Percentiles rank a stretch among this genome's conserved stretches.
Evolutionary conservation across 2,797 vertebrate species (phyloP).

Genomic region (Enteromius unitaeniatus): DNA sequence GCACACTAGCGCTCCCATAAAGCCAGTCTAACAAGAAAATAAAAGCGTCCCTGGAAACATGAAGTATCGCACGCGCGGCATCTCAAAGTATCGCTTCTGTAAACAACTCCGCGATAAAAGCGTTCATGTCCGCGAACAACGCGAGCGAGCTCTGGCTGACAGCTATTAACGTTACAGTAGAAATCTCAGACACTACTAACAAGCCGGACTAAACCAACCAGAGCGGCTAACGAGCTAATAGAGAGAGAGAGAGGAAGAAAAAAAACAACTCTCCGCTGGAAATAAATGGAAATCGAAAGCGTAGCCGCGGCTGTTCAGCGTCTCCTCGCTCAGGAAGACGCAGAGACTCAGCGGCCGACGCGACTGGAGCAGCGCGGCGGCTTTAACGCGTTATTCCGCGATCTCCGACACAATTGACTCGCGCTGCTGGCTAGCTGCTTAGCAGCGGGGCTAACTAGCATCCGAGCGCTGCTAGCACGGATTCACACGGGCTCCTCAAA

Average conservation of each 20-base stretch:
- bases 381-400: conserved; percentile 19
- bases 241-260: background rate
- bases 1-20: conserved; percentile 9
- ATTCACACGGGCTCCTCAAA: conserved; percentile 47
- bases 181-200: conserved; percentile 40
- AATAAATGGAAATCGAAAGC: conserved; percentile 32
- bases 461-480: conserved; percentile 57
- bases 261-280: conserved; percentile 14
- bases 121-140: background rate
- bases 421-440: conserved; percentile 39
- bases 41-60: conserved; percentile 46
- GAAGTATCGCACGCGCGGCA: conserved; percentile 58
- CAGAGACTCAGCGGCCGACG: no score
- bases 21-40: conserved; percentile 43
- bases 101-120: conserved; percentile 30
- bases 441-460: conserved; percentile 61
- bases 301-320: conserved; percentile 5
- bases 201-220: conserved; percentile 45
- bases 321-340: background rate
- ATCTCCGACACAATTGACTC: conserved; percentile 40
- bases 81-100: conserved; percentile 68
- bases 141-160: conserved; percentile 4
- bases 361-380: background rate
- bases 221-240: conserved; percentile 43
- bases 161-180: conserved; percentile 15